These are phyloP conservation scores for Limnephilus auricula DNA, from an alignment of 2,888 invertebrate genomes.

Conservation along the genomic window DNA sequence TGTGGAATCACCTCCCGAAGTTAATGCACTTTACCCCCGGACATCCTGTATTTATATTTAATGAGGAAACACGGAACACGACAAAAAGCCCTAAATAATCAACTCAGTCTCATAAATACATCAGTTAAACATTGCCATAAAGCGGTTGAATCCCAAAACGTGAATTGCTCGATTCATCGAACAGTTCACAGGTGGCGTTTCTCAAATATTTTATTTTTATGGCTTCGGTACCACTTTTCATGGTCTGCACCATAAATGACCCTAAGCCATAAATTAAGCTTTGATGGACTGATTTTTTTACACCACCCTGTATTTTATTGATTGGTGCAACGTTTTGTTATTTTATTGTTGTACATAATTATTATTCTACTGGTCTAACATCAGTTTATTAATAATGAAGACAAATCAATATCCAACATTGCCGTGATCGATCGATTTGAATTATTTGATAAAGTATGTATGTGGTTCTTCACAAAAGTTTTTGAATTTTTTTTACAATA, in stretches of 20 bases:
- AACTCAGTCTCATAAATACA: constrained; percentile 22
- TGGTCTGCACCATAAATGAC: constrained; percentile 47
- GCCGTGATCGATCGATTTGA: too few relatives aligned
- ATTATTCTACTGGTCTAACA: neutral
- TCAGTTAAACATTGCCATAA: constrained; percentile 27
- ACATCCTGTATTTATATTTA: constrained; percentile 8
- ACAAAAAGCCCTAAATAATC: constrained; percentile 19
- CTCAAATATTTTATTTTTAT: constrained; percentile 54
- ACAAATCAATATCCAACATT: too few relatives aligned
- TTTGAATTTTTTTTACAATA: too few relatives aligned
- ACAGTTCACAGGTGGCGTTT: constrained; percentile 50
- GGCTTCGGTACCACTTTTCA: constrained; percentile 44
- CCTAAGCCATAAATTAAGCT: constrained; percentile 42
- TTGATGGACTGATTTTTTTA: constrained; percentile 31
- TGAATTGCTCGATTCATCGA: neutral
- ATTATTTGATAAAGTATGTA: too few relatives aligned
- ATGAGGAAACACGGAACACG: neutral
- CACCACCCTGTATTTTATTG: constrained; percentile 7
- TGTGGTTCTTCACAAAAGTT: too few relatives aligned
- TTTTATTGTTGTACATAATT: neutral
- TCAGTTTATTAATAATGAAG: neutral
- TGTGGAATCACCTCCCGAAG: too few relatives aligned
- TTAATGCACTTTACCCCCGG: too few relatives aligned
- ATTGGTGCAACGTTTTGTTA: constrained; percentile 15
- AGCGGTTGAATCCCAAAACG: constrained; percentile 4